Conservation (phyloP, 2,888 invertebrate genomes). For the Cosmorhoe ocellata region DNA sequence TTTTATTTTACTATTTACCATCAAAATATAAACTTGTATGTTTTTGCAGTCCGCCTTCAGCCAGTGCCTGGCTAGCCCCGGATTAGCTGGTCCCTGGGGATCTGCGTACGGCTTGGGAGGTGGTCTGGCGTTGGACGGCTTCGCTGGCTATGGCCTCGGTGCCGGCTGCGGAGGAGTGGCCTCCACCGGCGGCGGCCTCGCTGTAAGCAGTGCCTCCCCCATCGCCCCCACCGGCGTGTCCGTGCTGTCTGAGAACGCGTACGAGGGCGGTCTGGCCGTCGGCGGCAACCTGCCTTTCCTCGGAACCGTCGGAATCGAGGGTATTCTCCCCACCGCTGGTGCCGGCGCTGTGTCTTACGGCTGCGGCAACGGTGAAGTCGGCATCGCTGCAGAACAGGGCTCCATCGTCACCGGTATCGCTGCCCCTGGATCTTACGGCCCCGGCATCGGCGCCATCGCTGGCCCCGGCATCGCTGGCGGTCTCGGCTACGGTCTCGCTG, state of each 20-base stretch:
- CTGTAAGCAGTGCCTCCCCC: slow-evolving; percentile 39
- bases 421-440: slow-evolving; percentile 20
- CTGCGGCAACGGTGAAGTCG: slow-evolving; percentile 38
- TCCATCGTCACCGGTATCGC: slow-evolving; percentile 25
- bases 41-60: slow-evolving; percentile 1
- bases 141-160: slow-evolving; percentile 1
- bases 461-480: slow-evolving; percentile 9
- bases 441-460: slow-evolving; percentile 4
- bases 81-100: background rate
- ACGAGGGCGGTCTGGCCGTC: slow-evolving; percentile 42
- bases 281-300: slow-evolving; percentile 48
- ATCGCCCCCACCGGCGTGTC: slow-evolving; percentile 46
- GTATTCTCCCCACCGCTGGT: slow-evolving; percentile 41
- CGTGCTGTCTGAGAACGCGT: slow-evolving; percentile 50
- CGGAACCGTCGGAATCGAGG: slow-evolving; percentile 45
- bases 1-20: too few relatives aligned
- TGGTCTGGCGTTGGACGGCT: slow-evolving; percentile 4
- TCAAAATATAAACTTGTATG: too few relatives aligned
- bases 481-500: slow-evolving; percentile 4
- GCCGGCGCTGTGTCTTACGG: slow-evolving; percentile 41
- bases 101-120: background rate
- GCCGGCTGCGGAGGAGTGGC: slow-evolving; percentile 19
- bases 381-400: slow-evolving; percentile 24
- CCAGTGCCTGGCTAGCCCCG: slow-evolving; percentile 23
- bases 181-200: slow-evolving; percentile 39